Evolutionary conservation across 1,140 invertebrate species (phyloP).

Genomic region (Potamilus streckersoni): DNA sequence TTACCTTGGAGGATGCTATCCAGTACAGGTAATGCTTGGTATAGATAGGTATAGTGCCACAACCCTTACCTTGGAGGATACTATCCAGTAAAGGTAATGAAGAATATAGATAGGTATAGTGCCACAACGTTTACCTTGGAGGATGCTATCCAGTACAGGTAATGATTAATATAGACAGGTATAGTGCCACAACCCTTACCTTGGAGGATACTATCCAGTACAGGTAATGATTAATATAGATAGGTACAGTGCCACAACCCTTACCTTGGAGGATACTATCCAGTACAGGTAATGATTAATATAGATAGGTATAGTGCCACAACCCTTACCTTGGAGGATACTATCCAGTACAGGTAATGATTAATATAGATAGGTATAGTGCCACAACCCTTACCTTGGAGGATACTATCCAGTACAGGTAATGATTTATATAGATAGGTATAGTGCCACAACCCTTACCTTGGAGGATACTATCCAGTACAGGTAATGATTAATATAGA

Average conservation of each 20-base stretch:
- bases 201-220: conserved; percentile 78
- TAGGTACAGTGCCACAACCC: conserved; percentile 79
- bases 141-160: conserved; percentile 78
- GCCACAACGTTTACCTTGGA: conserved; percentile 77
- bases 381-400: conserved; percentile 77
- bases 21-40: conserved; percentile 72
- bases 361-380: too few species aligned
- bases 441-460: conserved; percentile 78
- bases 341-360: conserved; percentile 73
- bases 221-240: too few species aligned
- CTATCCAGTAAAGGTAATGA: conserved; percentile 73
- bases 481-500: too few species aligned
- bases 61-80: conserved; percentile 78
- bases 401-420: conserved; percentile 78
- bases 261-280: conserved; percentile 78
- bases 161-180: too few species aligned
- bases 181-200: conserved; percentile 78
- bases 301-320: too few species aligned
- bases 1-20: conserved; percentile 78
- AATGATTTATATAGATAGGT: too few species aligned
- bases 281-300: conserved; percentile 72
- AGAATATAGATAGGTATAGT: too few species aligned
- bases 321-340: conserved; percentile 78
- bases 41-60: too few species aligned
- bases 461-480: conserved; percentile 78